Evolutionary conservation across 2,888 invertebrate genomes (phyloP).

Genomic region (Drosophila longiperda): DNA sequence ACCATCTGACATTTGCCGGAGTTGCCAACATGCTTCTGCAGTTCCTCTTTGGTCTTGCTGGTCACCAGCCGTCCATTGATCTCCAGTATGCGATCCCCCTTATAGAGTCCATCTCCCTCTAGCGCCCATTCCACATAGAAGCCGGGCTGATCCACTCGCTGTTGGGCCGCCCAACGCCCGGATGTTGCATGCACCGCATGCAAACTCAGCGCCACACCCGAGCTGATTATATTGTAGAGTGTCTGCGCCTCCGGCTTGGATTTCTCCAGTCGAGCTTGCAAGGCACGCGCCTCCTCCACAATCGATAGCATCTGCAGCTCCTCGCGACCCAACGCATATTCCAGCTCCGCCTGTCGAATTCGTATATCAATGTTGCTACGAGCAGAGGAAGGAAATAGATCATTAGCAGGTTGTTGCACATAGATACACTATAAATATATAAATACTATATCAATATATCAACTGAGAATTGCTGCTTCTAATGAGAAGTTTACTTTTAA

Average conservation of each 20-base stretch:
- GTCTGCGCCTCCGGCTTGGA: conserved; percentile 86
- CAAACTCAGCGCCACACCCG: conserved; percentile 85
- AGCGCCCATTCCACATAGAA: conserved; percentile 93
- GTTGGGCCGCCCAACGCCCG: conserved; percentile 90
- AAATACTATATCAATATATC: too few relatives aligned
- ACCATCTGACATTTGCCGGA: conserved; percentile 84
- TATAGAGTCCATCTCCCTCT: conserved; percentile 90
- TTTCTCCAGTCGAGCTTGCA: conserved; percentile 92
- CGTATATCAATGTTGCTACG: conserved; percentile 93
- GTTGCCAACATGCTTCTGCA: conserved; percentile 88
- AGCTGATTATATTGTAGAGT: conserved; percentile 86
- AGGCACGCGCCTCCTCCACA: conserved; percentile 92
- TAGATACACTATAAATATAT: background rate
- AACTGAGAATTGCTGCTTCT: background rate
- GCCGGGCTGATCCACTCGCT: conserved; percentile 88
- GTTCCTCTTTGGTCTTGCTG: conserved; percentile 89
- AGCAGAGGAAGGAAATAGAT: background rate
- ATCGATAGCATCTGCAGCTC: conserved; percentile 94
- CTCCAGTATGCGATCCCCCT: conserved; percentile 92
- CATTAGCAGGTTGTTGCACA: background rate
- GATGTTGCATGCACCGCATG: conserved; percentile 90
- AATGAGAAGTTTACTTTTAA: background rate
- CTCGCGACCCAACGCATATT: conserved; percentile 94
- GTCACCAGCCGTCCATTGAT: conserved; percentile 92
- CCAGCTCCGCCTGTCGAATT: conserved; percentile 95